Evolutionary conservation across 1,140 invertebrate species (phyloP), one percentile per base, ranked within the genome.

Genomic region (Adelges cooleyi): DNA sequence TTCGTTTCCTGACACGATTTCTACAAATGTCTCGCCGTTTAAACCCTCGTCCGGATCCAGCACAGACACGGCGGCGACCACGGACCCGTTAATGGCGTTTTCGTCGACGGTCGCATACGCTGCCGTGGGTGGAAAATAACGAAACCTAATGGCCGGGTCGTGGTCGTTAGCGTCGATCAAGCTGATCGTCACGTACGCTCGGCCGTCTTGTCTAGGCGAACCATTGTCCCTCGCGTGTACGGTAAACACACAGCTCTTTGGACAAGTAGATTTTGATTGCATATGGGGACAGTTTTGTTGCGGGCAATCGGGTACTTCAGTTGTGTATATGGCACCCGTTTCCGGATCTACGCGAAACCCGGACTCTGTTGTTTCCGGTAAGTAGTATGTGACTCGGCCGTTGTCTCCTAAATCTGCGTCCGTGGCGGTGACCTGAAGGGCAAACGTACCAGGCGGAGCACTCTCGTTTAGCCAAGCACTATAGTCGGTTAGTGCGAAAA

Each of bases 151-250:
- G 23, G 87, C 81, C 3, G 94, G 95, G 77, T 92, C 90, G 73
- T 97, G 92, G 79, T 96, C 92, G 59, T 73, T 73, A 2, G 90
- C 87, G 74, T 96, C 93, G 33, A 95, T 78, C 15, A 97, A 77
- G 76, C 92, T 95, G 0, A 97, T 90, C 3, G 90, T 95, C 1
- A 98, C 89, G 76, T 96, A 97, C 20, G 94, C 92, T 42, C 93
- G 79, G 4, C 92, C 92, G 72, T 92, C 88, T 74, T 95, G 90
- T 33, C 89, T 76, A 0, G 92, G 92, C 8, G 84, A 84, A 1
- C 93, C 93, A 70, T 95, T 88, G 77, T 98, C 95, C 51, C 88
- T 80, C 11, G 93, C 93, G 72, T 90, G 92, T 0, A 98, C 89
- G 0, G 92, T 95, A 70, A 97, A 89, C 10, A 96, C 90, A 75